phyloP scores from a whole-genome alignment of 2,797 vertebrate species.

The Amblyraja radiata region DNA sequence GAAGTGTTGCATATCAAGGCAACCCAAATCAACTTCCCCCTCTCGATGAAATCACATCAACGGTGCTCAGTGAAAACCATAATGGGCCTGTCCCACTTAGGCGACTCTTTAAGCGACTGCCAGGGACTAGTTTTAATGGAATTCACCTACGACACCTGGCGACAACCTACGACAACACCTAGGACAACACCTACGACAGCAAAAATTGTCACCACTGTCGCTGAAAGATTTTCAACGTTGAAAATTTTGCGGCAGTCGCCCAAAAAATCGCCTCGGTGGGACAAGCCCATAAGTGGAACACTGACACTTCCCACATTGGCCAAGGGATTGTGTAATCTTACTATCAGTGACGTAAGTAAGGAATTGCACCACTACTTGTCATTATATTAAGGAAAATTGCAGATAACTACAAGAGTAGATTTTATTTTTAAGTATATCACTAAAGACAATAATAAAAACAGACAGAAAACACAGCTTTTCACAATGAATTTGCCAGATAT shows the following conservation, averaged over 20 bases:
- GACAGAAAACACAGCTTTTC: background rate
- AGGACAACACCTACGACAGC: no score
- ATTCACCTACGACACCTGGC: no score
- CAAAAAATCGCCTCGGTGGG: no score
- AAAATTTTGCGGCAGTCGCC: no score
- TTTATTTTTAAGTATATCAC: background rate
- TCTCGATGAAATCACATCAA: background rate
- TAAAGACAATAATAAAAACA: background rate
- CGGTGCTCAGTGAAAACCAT: background rate
- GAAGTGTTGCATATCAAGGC: background rate
- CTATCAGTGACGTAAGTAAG: background rate
- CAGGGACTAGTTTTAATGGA: no score
- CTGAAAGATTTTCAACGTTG: no score
- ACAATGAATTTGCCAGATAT: background rate
- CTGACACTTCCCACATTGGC: background rate
- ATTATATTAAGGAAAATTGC: background rate
- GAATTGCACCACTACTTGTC: no score
- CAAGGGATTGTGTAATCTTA: background rate
- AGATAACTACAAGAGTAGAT: background rate
- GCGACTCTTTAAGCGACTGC: no score
- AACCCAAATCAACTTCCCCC: background rate
- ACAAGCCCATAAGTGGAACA: background rate
- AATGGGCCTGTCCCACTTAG: background rate
- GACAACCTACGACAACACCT: no score
- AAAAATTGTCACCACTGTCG: no score